Percentiles rank a stretch among this genome's conserved stretches.
These are phyloP conservation scores for Piprites chloris DNA, from an alignment of 2,113 vertebrate genomes.

Conservation along the genomic window DNA sequence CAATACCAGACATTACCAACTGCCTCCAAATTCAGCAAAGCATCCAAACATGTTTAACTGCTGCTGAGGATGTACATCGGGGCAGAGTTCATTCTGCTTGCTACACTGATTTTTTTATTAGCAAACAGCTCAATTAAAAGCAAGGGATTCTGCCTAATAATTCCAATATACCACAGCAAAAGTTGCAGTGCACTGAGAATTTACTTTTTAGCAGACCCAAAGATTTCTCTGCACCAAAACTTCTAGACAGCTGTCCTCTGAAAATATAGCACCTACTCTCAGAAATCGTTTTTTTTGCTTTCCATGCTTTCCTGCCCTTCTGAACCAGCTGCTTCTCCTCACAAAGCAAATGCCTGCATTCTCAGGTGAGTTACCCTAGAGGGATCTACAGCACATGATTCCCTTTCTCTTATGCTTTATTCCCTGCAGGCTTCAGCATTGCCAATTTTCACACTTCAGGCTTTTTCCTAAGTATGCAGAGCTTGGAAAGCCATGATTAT, in stretches of 20 bases:
- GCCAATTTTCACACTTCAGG: background rate
- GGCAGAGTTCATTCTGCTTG: background rate
- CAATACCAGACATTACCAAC: background rate
- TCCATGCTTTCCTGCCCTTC: background rate
- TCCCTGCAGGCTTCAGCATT: background rate
- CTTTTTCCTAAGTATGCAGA: background rate
- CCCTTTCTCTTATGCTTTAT: background rate
- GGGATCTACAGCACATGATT: accelerated
- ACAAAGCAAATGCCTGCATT: background rate
- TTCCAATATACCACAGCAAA: background rate
- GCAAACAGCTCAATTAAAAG: background rate
- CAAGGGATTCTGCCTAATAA: background rate
- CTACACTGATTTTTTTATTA: background rate
- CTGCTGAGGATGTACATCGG: background rate
- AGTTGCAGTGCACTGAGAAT: background rate
- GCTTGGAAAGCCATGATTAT: background rate
- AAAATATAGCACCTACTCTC: background rate
- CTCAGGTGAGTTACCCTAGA: background rate
- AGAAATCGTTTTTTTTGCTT: background rate
- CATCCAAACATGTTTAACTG: background rate
- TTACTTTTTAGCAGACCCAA: background rate
- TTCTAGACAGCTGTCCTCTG: background rate
- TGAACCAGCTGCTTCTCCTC: background rate
- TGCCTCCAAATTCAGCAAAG: background rate
- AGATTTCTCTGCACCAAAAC: background rate